Evolutionary conservation across 2,888 invertebrate genomes (phyloP), one percentile per base, ranked within the genome.

Genomic region (Byasa hedistus): DNA sequence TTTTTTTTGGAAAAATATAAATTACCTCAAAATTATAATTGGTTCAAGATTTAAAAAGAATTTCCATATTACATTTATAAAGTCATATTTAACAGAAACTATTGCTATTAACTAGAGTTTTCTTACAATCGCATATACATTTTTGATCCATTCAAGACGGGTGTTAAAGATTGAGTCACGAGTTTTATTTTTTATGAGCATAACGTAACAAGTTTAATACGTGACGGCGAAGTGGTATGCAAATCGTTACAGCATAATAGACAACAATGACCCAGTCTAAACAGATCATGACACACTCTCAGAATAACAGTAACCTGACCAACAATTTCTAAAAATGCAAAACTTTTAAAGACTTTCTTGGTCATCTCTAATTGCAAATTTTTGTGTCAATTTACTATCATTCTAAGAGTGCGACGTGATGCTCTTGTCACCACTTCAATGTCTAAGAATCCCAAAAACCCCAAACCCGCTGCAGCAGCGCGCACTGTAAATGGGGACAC

Each of bases 41-140:
- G 48, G n/a, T 48, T 48, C 19, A 48, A n/a, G 4, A 48, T 48
- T 48, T 48, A n/a, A n/a, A 48, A 48, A n/a, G 8, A 48, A 5
- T 4, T 19, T 44, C 1, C 19, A n/a, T 19, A 5, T 19, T 39
- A n/a, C 4, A 5, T 48, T 19, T 7, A 48, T 5, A n/a, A 36
- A 4, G 10, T n/a, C 48, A 48, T 48, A n/a, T 48, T 44, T 44
- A 2, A 4, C 17, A 17, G 19, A 19, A 44, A 44, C n/a, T 2
- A 12, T n/a, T 48, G 19, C 8, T 15, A 2, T 48, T 4, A n/a
- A 48, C 27, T 5, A n/a, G 48, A n/a, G n/a, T 8, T 48, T 48
- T 54, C 52, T 10, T 54, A 54, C 76, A 79, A 76, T 77, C 76
- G 58, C 44, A 44, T 19, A 17, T 39, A 76, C 70, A 76, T 73